These are phyloP conservation scores for Coelogynopora nodosa DNA, from an alignment of 2,888 invertebrate species.

Conservation along the genomic window DNA sequence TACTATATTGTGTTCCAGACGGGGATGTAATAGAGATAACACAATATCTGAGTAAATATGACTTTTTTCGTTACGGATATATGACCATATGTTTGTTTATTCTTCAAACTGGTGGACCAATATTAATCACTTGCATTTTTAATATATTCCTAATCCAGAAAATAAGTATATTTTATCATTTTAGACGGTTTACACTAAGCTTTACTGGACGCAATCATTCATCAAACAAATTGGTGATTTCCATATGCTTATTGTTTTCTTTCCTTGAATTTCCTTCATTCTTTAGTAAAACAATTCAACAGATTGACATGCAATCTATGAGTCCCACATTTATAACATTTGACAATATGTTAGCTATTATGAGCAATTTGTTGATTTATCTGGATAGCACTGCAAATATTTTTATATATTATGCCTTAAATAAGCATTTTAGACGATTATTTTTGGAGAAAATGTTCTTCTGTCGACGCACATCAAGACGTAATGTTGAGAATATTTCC, in stretches of 20 bases:
- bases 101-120: constrained; percentile 10
- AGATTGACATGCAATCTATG: background rate
- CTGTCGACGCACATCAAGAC: too few relatives aligned
- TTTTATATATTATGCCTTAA: background rate
- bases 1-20: background rate
- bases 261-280: background rate
- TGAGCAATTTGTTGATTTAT: background rate
- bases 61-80: background rate
- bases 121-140: background rate
- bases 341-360: background rate
- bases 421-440: background rate
- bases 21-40: background rate
- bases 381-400: background rate
- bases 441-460: background rate
- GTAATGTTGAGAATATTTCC: too few relatives aligned
- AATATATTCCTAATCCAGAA: background rate
- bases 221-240: background rate
- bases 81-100: background rate
- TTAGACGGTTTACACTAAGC: background rate
- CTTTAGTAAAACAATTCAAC: background rate
- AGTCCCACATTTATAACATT: background rate
- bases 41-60: background rate
- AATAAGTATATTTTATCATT: background rate
- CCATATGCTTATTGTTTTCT: background rate
- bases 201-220: background rate